Evolutionary conservation across 2,797 vertebrate genomes (phyloP), one percentile per base, ranked within the genome.

Genomic region (Amazonetta brasiliensis): DNA sequence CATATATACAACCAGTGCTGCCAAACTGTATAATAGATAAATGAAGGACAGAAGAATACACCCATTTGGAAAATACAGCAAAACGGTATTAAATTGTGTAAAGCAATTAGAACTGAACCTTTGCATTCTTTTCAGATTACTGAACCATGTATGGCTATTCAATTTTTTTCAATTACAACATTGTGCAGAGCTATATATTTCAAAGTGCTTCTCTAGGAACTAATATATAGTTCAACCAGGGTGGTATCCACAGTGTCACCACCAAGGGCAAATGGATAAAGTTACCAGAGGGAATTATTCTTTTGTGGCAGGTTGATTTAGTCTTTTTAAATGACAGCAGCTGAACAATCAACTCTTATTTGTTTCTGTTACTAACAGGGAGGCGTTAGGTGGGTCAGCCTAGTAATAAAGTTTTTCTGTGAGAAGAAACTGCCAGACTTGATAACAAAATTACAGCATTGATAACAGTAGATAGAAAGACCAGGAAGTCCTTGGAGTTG

Each of bases 311-410:
- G 93, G 90, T 93, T 96, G 94, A 96, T 95, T 97, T 95, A 90
- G 86, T 60, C 91, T 79, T 92, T 95, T 92, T 91, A 96, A 97
- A 95, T 95, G 92, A 94, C 95, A 94, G 93, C 95, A 97, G 96
- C 93, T 97, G 95, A 97, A 96, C 94, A 97, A 96, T 92, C 92
- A 95, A 74, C 66, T 94, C 91, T 83, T 95, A 96, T 95, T 96
- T 96, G 88, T 97, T 95, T 95, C 94, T 93, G 52, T 80, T 94
- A 83, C 89, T 95, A 92, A 95, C 60, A 92, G 74, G 77, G 31
- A 82, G 64, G 83, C 77, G 87, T 90, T 92, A 75, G 84, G 44
- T 7, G 10, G 64, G 86, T 83, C 77, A 80, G 54, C 37, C 35
- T 87, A 46, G 14, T 71, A 89, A 74, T 82, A 43, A 87, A 84